Conservation (phyloP, 2,113 vertebrate genomes). For the Carollia perspicillata region DNA sequence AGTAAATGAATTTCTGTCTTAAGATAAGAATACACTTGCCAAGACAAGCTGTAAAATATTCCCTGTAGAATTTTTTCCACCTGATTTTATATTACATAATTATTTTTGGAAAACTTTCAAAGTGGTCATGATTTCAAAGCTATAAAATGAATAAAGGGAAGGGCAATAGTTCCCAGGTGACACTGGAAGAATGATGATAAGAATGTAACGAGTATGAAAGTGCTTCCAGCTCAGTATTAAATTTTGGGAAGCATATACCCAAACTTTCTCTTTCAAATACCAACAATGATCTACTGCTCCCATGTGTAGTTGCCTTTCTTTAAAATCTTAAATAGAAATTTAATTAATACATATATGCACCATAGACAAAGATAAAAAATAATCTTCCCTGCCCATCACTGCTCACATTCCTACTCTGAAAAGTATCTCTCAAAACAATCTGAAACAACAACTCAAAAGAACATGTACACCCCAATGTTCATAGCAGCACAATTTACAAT, state of each 20-base stretch:
- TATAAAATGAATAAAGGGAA: neutral
- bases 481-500: too few relatives aligned
- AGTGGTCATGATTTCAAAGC: neutral
- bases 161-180: neutral
- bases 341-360: neutral
- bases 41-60: conserved; percentile 26
- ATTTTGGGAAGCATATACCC: neutral
- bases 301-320: neutral
- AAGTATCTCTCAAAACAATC: neutral
- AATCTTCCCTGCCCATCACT: neutral
- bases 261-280: neutral
- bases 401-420: neutral
- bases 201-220: neutral
- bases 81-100: neutral
- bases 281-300: neutral
- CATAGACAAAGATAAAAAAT: neutral
- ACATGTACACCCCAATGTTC: too few relatives aligned
- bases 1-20: conserved; percentile 35
- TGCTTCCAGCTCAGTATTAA: neutral
- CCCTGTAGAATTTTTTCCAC: neutral
- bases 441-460: neutral
- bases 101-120: conserved; percentile 43
- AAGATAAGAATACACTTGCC: conserved; percentile 7
- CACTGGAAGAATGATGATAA: neutral
- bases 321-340: neutral